Evolutionary conservation across 2,113 vertebrate genomes (phyloP), one percentile per base, ranked within the genome.

Genomic region (Aramus guarauna): DNA sequence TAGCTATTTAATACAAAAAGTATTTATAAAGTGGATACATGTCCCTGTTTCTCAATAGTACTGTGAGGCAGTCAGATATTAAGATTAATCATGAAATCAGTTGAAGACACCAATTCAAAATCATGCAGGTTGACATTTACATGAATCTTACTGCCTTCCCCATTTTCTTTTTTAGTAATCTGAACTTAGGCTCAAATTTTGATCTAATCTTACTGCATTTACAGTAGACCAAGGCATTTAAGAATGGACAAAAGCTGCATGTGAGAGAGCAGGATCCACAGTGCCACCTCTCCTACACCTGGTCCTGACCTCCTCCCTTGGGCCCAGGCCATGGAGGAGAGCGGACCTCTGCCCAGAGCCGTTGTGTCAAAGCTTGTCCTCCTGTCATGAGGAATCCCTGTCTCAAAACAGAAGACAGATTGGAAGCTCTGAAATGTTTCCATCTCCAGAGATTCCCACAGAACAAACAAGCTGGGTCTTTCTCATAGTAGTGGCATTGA

Each of bases 401-500:
- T 34, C 22, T 30, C 22, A 71, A 66, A 85, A 59, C 5, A 68
- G 47, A 74, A 72, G 15, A 55, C 15, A 90, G 36, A 64, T 23
- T 16, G 18, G 26, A 37, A 88, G 52, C 5, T 58, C 27, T 62
- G 34, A 45, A 77, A 90, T 2, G 0, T 78, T 77, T 87, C 27
- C 22, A 36, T 27, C 11, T 79, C 43, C 29, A 64, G 37, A 68
- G 20, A 43, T 30, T 68, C 34, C 47, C 11, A 39, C 26, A 64
- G 22, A 52, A 24, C 5, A 90, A 72, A 47, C 21, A 60, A 72
- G 8, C 11, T 63, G 16, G 4, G 11, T 53, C 32, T 41, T 94
- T 29, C n/a, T 11, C 19, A 58, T 21, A 47, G 9, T 1, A 0
- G 5, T 41, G 39, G 8, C 17, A 36, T 0, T 23, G 17, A 52